phyloP scores from a whole-genome alignment of 2,113 vertebrate species.

The Camelus bactrianus region DNA sequence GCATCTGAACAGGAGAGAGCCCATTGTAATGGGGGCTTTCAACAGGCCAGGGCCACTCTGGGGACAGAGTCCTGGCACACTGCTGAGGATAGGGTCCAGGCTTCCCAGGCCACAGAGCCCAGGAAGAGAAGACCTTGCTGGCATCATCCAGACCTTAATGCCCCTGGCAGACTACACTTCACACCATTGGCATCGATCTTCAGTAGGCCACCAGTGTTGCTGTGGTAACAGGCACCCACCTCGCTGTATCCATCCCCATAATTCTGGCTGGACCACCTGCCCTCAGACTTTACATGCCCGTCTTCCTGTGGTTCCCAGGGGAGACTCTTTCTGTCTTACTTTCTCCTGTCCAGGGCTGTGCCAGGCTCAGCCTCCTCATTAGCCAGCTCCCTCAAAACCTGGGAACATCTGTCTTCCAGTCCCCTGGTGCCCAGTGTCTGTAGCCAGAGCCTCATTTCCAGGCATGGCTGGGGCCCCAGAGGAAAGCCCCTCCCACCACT shows the following conservation, averaged over 20 bases:
- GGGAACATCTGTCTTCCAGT: conserved; percentile 10
- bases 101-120: neutral
- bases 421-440: neutral
- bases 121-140: neutral
- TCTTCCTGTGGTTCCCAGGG: neutral
- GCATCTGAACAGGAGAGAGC: neutral
- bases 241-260: neutral
- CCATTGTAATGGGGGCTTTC: neutral
- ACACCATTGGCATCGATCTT: conserved; percentile 37
- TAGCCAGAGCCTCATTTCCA: conserved; percentile 4
- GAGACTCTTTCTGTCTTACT: neutral
- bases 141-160: neutral
- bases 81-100: neutral
- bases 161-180: neutral
- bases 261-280: neutral
- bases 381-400: neutral
- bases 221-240: conserved; percentile 47
- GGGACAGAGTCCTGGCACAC: neutral
- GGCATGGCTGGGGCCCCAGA: neutral
- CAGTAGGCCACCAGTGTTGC: conserved; percentile 45
- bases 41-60: neutral
- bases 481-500: neutral
- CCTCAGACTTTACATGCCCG: neutral
- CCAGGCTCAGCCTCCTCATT: conserved; percentile 62
- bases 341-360: conserved; percentile 60